Base-by-base conservation (phyloP, 2,113 vertebrate species). In the Charadrius vociferus region DNA sequence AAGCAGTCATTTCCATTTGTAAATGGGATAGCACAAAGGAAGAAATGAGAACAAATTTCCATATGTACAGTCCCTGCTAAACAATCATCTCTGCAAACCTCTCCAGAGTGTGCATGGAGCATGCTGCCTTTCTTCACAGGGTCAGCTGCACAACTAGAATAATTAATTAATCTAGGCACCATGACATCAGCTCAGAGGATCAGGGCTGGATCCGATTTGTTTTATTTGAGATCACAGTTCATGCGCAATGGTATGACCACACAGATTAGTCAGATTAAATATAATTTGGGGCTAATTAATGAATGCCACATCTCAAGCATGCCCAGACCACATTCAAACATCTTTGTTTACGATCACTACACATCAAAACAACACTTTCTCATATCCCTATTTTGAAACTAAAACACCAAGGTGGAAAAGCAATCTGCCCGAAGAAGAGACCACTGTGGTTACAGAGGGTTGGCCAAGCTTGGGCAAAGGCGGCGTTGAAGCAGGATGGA, bases 31-130 rank as follows among this genome's bases (percentile, higher is more conserved):
- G 79, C 92, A 95, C 96, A 95, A 96, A 90, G 67, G 50, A 83
- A 90, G 90, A 95, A 95, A 93, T 66, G 71, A 97, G 95, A 90
- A 97, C 88, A 96, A 86, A 97, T 97, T 97, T 96, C 97, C 95
- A 92, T 95, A 96, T 88, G 88, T 77, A 93, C 88, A 92, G 96
- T 90, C 71, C 84, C 74, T 77, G 86, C 79, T 88, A 90, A 93
- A 93, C 87, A 96, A 90, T 89, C 85, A 62, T 77, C 92, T 87
- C 74, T 73, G 92, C 88, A 93, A 90, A 79, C 67, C 90, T 66
- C 66, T 77, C 90, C 45, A 37, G 41, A 21, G 81, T 0, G 0
- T 27, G 59, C 7, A 3, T 52, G 84, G 47, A 30, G 55, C 23
- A 6, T 0, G 2, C 79, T 82, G 80, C 37, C 88, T 88, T 78